Base-by-base conservation (phyloP, 2,113 vertebrate species). In the Tretioscincus oriximinensis region DNA sequence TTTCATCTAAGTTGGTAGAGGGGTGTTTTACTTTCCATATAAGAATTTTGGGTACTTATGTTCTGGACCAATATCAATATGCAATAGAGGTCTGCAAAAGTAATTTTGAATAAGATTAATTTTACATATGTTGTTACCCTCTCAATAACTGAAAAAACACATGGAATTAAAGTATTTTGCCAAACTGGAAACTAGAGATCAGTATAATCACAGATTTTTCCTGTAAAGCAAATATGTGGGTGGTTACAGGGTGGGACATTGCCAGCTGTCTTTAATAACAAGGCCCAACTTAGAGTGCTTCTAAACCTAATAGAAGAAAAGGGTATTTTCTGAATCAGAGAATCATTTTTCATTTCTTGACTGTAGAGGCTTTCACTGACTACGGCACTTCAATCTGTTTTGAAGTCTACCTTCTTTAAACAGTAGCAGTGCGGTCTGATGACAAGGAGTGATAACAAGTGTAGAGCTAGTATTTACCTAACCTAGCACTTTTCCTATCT, bases 101-200 rank as follows among this genome's bases (percentile, higher is more conserved):
- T 35, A 88, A 87, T 35, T 77, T 78, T 73, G 86, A 90, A 85
- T 83, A 83, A 86, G 84, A 88, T 84, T 51, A 74, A 77, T 81
- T 77, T 80, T 88, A 74, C 71, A 73, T 45, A 82, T 76, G 69
- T 84, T 0, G 1, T 90, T 93, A 87, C 71, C 88, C 92, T 91
- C 88, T 90, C 86, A 90, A 85, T 69, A 74, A 71, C 66, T 92
- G 76, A 87, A 92, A n/a, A 95, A 93, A 90, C 86, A 93, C 72
- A 91, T 58, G 90, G 0, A 6, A 91, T 87, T 90, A 86, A 89
- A 85, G 22, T 18, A 65, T 84, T 93, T 84, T 90, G 88, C 90
- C 86, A 87, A 83, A 90, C 90, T 16, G 58, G 89, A 90, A 92
- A 63, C 86, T 86, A 88, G 66, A 84, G 81, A 93, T 87, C 68